Evolutionary conservation across 1,140 invertebrate genomes (phyloP).

Genomic region (Sinella curviseta): DNA sequence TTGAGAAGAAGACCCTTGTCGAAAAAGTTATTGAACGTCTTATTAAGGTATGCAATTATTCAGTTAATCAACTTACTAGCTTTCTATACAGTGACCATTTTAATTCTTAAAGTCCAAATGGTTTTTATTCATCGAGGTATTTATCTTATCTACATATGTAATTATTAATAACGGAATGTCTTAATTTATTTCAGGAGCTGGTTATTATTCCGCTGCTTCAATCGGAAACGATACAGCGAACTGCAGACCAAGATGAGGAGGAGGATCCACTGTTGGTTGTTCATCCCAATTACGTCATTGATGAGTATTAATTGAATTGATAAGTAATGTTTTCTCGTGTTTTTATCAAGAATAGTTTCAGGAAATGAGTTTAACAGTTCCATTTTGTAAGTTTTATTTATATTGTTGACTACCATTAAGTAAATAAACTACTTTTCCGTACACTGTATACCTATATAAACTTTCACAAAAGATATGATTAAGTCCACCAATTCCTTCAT

Average conservation of each 20-base stretch:
- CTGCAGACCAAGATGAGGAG: slow-evolving; percentile 63
- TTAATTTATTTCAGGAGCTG: slow-evolving; percentile 77
- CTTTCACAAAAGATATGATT: no score
- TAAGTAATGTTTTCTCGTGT: not conserved
- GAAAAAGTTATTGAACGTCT: slow-evolving; percentile 94
- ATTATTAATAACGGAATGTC: not conserved
- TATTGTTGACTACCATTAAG: not conserved
- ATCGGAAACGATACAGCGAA: slow-evolving; percentile 58
- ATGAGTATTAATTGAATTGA: slow-evolving; percentile 55
- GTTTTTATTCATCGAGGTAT: no score
- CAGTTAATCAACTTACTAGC: not conserved
- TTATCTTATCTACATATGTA: not conserved
- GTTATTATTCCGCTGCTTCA: slow-evolving; percentile 85
- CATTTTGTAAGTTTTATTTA: no score
- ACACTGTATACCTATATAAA: no score
- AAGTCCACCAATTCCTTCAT: no score
- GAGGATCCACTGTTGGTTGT: slow-evolving; percentile 88
- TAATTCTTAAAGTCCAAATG: not conserved
- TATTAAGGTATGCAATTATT: slow-evolving; percentile 72
- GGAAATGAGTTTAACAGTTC: no score
- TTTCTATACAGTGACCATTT: not conserved
- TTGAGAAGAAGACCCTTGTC: slow-evolving; percentile 85
- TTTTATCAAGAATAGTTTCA: not conserved
- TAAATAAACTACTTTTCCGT: not conserved
- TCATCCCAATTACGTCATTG: slow-evolving; percentile 92